phyloP scores from a whole-genome alignment of 2,888 invertebrate species.

The Drosophila stalkeri region DNA sequence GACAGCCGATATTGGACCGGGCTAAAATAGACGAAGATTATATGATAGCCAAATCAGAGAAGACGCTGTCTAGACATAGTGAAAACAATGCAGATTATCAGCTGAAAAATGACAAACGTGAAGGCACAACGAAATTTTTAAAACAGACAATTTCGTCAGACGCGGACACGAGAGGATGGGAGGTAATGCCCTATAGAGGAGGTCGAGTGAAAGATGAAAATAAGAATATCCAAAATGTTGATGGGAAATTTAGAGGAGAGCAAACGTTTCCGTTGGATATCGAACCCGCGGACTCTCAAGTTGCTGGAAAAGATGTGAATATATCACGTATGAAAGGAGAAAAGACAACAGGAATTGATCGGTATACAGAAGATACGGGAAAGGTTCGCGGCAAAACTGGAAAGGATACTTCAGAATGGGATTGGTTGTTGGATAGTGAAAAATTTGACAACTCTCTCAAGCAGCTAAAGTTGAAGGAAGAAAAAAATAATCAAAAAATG shows the following conservation, averaged over 20 bases:
- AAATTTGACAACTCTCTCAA: constrained; percentile 6
- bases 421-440: constrained; percentile 50
- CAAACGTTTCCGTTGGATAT: not conserved
- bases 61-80: not conserved
- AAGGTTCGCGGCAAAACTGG: constrained; percentile 13
- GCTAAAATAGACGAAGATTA: not conserved
- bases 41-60: not conserved
- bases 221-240: not conserved
- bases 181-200: not conserved
- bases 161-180: not conserved
- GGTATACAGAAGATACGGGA: not conserved
- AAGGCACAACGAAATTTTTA: not conserved
- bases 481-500: not conserved
- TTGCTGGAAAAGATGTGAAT: not conserved
- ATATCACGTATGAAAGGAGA: not conserved
- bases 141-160: not conserved
- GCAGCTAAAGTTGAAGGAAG: not conserved
- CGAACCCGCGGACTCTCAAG: not conserved
- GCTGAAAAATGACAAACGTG: not conserved
- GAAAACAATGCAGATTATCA: not conserved
- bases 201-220: not conserved
- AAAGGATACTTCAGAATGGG: constrained; percentile 48
- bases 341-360: not conserved
- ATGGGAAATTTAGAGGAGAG: not conserved
- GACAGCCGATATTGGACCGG: not conserved